Conservation (phyloP, 2,888 invertebrate genomes). For the Liopterus haemorrhoidalis region DNA sequence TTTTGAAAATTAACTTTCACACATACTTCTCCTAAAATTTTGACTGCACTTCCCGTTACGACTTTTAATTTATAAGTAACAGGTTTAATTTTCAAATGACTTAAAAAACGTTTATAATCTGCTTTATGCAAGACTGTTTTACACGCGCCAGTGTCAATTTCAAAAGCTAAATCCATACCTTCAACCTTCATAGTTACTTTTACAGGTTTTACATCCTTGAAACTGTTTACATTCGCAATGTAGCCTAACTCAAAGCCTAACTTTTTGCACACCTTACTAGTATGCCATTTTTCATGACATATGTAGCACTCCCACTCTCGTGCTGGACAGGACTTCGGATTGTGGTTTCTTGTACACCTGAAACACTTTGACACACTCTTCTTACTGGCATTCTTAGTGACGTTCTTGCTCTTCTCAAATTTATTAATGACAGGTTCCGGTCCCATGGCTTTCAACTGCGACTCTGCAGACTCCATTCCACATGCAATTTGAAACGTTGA, state of each 20-base stretch:
- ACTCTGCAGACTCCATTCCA: conserved; percentile 22
- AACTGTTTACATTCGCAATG: neutral
- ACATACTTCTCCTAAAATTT: too few species aligned
- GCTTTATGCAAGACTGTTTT: neutral
- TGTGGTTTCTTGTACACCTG: conserved; percentile 5
- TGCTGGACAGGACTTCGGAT: conserved; percentile 10
- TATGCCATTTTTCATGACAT: conserved; percentile 11
- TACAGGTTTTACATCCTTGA: neutral
- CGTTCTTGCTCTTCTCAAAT: too few species aligned
- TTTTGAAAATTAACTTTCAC: too few species aligned
- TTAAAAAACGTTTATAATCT: too few species aligned
- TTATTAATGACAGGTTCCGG: too few species aligned
- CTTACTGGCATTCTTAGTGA: too few species aligned
- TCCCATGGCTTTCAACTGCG: conserved; percentile 13
- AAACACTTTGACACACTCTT: conserved; percentile 1
- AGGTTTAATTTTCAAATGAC: too few species aligned
- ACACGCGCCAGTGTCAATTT: conserved; percentile 5
- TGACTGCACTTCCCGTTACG: too few species aligned
- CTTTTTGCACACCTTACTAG: conserved; percentile 9
- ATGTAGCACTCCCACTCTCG: conserved; percentile 12
- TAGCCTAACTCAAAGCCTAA: conserved; percentile 9
- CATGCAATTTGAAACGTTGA: conserved; percentile 22
- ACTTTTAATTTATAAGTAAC: too few species aligned
- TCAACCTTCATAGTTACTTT: neutral
- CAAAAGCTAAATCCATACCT: neutral